phyloP scores from a whole-genome alignment of 2,797 vertebrate genomes.

The Typhlichthys eigenmanni region DNA sequence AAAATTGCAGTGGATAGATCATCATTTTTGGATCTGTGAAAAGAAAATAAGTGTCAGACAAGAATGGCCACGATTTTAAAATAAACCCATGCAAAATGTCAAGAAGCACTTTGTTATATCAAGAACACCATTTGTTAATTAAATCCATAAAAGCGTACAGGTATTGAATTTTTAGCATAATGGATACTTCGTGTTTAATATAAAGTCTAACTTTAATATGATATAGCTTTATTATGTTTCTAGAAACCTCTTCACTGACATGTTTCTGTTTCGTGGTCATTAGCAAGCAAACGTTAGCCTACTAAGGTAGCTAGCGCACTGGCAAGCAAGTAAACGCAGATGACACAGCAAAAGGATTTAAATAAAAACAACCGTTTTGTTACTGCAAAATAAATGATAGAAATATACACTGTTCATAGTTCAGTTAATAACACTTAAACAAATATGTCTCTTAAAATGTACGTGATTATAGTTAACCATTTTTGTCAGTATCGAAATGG shows the following conservation, averaged over 20 bases:
- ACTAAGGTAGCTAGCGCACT: constrained; percentile 47
- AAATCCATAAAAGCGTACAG: too few relatives aligned
- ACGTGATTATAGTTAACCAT: not conserved
- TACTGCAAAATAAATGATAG: not conserved
- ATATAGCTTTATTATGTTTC: not conserved
- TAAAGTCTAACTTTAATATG: not conserved
- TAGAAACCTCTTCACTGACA: not conserved
- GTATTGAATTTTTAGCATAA: too few relatives aligned
- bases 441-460: not conserved
- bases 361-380: constrained; percentile 46
- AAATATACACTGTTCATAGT: not conserved
- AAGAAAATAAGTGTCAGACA: not conserved
- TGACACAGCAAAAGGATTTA: constrained; percentile 82
- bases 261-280: constrained; percentile 46
- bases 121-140: too few relatives aligned
- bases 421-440: too few relatives aligned
- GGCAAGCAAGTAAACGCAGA: constrained; percentile 63
- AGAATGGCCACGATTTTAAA: too few relatives aligned
- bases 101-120: too few relatives aligned
- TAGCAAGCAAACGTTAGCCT: constrained; percentile 62
- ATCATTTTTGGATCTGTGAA: constrained; percentile 92
- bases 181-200: not conserved
- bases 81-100: too few relatives aligned
- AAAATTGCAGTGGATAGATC: constrained; percentile 97
- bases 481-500: constrained; percentile 22